These are phyloP conservation scores for Furnarius figulus DNA, from an alignment of 2,113 vertebrate species.

Conservation along the genomic window DNA sequence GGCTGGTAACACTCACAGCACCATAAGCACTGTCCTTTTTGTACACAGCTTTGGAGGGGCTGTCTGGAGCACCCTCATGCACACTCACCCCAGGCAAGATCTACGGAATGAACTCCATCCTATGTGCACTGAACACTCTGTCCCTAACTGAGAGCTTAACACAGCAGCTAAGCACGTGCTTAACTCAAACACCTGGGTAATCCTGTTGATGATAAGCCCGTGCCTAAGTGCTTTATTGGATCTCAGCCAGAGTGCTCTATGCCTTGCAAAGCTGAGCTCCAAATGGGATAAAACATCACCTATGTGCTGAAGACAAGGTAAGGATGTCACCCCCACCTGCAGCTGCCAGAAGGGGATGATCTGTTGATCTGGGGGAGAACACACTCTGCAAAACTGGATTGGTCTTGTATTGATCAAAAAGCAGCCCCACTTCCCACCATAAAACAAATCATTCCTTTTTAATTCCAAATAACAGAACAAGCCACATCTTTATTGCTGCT, in stretches of 20 bases:
- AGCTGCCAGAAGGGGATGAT: background rate
- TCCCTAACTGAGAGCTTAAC: background rate
- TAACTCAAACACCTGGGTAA: constrained; percentile 63
- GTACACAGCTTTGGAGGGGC: background rate
- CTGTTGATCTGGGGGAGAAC: background rate
- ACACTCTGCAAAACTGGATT: accelerated
- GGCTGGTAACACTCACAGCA: background rate
- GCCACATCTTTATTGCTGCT: background rate
- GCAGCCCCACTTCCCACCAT: background rate
- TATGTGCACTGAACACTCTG: background rate
- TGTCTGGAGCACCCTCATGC: background rate
- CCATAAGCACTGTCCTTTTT: background rate
- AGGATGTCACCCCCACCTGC: constrained; percentile 54
- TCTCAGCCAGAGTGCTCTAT: constrained; percentile 7
- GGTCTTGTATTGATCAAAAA: background rate
- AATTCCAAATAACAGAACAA: background rate
- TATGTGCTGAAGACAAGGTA: constrained; percentile 13
- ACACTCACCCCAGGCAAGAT: background rate
- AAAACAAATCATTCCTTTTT: background rate
- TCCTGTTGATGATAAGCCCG: constrained; percentile 45
- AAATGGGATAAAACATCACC: constrained; percentile 51
- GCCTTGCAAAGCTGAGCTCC: constrained; percentile 38
- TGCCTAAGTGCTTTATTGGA: constrained; percentile 67
- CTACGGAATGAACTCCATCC: background rate
- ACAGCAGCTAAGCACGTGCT: constrained; percentile 34